Evolutionary conservation across 2,797 vertebrate species (phyloP).

Genomic region (Lagocephalus sceleratus): DNA sequence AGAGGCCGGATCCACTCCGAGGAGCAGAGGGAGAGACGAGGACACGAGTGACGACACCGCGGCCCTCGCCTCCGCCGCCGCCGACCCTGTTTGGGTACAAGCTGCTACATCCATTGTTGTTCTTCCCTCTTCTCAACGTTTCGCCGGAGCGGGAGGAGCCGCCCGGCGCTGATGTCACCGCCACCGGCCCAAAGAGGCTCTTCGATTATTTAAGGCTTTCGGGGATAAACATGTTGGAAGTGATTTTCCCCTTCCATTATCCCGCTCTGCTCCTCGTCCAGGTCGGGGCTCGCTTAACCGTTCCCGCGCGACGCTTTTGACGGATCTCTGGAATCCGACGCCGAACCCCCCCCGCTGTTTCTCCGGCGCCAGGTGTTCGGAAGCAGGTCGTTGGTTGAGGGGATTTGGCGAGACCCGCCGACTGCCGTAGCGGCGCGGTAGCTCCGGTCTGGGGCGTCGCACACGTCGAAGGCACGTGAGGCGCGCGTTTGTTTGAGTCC

Average conservation of each 20-base stretch:
- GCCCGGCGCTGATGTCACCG: neutral
- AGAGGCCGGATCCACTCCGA: constrained; percentile 58
- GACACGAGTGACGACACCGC: constrained; percentile 34
- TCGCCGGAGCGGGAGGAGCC: neutral
- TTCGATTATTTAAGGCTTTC: constrained; percentile 7
- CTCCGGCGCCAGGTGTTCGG: neutral
- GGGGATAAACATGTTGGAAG: neutral
- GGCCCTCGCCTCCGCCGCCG: constrained; percentile 9
- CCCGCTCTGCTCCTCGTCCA: neutral
- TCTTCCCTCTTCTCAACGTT: neutral
- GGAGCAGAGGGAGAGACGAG: constrained; percentile 43
- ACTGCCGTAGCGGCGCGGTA: too few species aligned
- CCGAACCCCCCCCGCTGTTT: too few species aligned
- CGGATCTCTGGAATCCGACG: too few species aligned
- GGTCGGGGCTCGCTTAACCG: too few species aligned
- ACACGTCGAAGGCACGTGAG: too few species aligned
- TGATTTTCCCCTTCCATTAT: constrained; percentile 3
- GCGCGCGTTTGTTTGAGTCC: neutral
- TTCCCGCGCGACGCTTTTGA: neutral
- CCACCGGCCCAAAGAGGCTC: neutral
- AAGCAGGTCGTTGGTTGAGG: too few species aligned
- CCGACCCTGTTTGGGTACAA: constrained; percentile 1
- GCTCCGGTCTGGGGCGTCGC: too few species aligned
- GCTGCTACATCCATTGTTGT: neutral
- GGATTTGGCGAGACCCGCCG: too few species aligned